phyloP scores from a whole-genome alignment of 2,797 vertebrate species.

The Mormyrus hasselquistii region DNA sequence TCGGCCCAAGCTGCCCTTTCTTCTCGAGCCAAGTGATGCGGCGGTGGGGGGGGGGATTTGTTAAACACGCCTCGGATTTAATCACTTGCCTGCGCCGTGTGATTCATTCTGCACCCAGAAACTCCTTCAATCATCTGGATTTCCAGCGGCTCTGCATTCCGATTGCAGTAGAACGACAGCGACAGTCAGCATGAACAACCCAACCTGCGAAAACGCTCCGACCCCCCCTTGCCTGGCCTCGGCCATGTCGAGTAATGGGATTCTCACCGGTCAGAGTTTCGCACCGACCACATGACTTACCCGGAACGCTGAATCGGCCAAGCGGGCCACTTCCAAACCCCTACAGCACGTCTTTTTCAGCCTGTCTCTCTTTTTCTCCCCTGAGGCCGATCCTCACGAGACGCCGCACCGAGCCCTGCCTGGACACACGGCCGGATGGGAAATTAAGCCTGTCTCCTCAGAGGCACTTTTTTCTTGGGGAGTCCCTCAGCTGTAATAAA shows the following conservation, averaged over 20 bases:
- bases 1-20: conserved; percentile 46
- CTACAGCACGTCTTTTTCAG: neutral
- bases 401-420: conserved; percentile 13
- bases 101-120: conserved; percentile 32
- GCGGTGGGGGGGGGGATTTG: conserved; percentile 23
- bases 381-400: conserved; percentile 11
- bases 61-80: conserved; percentile 42
- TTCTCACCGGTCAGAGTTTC: neutral
- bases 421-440: conserved; percentile 34
- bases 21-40: conserved; percentile 30
- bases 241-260: neutral
- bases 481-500: conserved; percentile 26
- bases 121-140: conserved; percentile 36
- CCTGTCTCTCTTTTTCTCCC: neutral
- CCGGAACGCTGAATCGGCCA: neutral
- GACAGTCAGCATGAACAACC: neutral
- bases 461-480: conserved; percentile 36
- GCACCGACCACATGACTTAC: neutral
- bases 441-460: conserved; percentile 49
- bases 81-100: conserved; percentile 34
- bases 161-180: neutral
- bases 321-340: neutral
- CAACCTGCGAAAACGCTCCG: neutral
- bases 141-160: conserved; percentile 4
- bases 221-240: neutral